Evolutionary conservation across 1,140 invertebrate species (phyloP), one percentile per base, ranked within the genome.

Genomic region (Heliothis virescens): DNA sequence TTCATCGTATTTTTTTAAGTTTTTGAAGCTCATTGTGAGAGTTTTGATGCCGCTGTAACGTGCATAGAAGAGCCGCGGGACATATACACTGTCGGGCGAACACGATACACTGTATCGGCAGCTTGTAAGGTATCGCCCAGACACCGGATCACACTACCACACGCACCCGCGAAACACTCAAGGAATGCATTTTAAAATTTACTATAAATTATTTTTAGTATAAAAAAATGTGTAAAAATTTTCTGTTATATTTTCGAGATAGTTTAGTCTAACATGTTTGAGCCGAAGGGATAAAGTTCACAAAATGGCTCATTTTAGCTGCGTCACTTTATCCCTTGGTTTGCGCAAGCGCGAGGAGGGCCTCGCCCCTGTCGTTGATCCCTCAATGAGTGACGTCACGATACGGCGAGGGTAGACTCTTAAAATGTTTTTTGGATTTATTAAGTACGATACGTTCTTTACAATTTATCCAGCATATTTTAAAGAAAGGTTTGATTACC

Each of bases 381-480:
- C 60, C 67, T 86, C 65, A 86, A 84, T 86, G 84, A 71, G 76
- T 82, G 82, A 84, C 83, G 81, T 84, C 80, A 75, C 59, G 5
- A 1, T 59, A 75, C 78, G 52, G 48, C 18, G 65, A 21, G 16
- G 67, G 21, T 21, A 13, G 12, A 18, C 34, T 50, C 21, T 53
- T 11, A 13, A 11, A 10, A 13, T 18, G 41, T 16, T 21, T 47
- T 16, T 67, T 48, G 7, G 3, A 67, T 47, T 67, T 11, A 16
- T 21, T 48, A 3, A 16, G 5, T 13, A 60, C 10, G 12, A 29
- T 41, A 48, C 18, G 2, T 21, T 62, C 29, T 15, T 10, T 9
- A 57, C 10, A 21, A 18, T 57, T 7, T 57, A 16, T 18, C 55
- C 16, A 2, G 16, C 3, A 2, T n/a, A 18, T 18, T 57, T 15